Conservation (phyloP, 2,888 invertebrate species). For the Andrena haemorrhoa region DNA sequence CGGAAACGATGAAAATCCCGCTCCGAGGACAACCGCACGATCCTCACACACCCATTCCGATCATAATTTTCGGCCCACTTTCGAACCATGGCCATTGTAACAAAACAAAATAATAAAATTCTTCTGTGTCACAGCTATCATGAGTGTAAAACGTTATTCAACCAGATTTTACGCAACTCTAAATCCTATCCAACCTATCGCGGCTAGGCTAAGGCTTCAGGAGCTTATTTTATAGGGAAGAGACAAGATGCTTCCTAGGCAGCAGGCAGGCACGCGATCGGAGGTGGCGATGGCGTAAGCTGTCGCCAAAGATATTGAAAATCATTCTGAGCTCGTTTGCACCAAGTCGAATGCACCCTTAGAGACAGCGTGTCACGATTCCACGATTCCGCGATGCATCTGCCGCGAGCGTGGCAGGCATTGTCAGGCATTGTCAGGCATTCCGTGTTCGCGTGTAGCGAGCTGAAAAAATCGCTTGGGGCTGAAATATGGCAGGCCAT, state of each 20-base stretch:
- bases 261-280: neutral
- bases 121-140: conserved; percentile 83
- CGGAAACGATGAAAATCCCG: conserved; percentile 78
- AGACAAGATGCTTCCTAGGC: too few species aligned
- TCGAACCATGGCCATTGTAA: conserved; percentile 83
- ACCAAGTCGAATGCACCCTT: conserved; percentile 58
- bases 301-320: conserved; percentile 40
- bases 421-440: conserved; percentile 65
- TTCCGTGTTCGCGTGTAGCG: conserved; percentile 62
- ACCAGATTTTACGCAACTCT: neutral
- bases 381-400: conserved; percentile 45
- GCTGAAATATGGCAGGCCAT: conserved; percentile 71
- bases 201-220: too few species aligned
- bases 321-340: conserved; percentile 41
- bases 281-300: conserved; percentile 25
- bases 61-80: conserved; percentile 83
- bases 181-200: too few species aligned
- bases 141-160: neutral
- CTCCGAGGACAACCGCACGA: conserved; percentile 84
- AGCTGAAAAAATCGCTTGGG: conserved; percentile 64
- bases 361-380: conserved; percentile 42
- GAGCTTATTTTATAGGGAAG: neutral
- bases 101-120: conserved; percentile 83
- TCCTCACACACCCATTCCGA: conserved; percentile 83
- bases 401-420: conserved; percentile 16